A percentile compares a stretch with the other conserved stretches of the same genome.
phyloP scores from a whole-genome alignment of 2,888 invertebrate species.

The Epirrhoe alternata region DNA sequence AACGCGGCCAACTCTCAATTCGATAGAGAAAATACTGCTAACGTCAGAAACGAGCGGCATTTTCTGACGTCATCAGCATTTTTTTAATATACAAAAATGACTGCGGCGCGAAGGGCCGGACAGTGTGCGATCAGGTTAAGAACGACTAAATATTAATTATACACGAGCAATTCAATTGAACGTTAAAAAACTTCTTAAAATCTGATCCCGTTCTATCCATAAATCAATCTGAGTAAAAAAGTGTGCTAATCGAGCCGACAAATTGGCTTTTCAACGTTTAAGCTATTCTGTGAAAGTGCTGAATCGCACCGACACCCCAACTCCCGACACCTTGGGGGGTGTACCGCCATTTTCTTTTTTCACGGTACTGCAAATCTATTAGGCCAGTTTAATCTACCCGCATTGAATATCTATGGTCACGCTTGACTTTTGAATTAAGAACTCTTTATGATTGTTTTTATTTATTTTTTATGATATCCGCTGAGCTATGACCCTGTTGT shows the following conservation, averaged over 20 bases:
- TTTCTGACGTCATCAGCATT: too few relatives aligned
- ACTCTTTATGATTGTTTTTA: not conserved
- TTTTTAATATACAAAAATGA: too few relatives aligned
- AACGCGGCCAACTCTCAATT: too few relatives aligned
- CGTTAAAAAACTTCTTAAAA: not conserved
- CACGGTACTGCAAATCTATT: constrained; percentile 73
- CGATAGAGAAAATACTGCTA: too few relatives aligned
- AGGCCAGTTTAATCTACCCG: constrained; percentile 56
- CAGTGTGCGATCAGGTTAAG: too few relatives aligned
- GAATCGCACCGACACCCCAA: constrained; percentile 70
- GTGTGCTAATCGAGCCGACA: constrained; percentile 79
- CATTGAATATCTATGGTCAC: constrained; percentile 55
- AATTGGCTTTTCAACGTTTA: constrained; percentile 81
- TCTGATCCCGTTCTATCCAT: constrained; percentile 31
- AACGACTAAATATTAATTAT: too few relatives aligned
- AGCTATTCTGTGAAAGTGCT: constrained; percentile 79
- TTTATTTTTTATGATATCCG: too few relatives aligned
- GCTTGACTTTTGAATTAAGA: constrained; percentile 42
- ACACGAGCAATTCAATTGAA: too few relatives aligned
- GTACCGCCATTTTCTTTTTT: constrained; percentile 73
- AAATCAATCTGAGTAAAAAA: constrained; percentile 63
- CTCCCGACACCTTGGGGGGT: constrained; percentile 53
- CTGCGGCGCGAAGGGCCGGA: too few relatives aligned
- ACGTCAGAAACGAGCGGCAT: too few relatives aligned
- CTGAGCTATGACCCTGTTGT: too few relatives aligned